Evolutionary conservation across 2,113 vertebrate genomes (phyloP), one percentile per base, ranked within the genome.

Genomic region (Bolborhynchus lineola): DNA sequence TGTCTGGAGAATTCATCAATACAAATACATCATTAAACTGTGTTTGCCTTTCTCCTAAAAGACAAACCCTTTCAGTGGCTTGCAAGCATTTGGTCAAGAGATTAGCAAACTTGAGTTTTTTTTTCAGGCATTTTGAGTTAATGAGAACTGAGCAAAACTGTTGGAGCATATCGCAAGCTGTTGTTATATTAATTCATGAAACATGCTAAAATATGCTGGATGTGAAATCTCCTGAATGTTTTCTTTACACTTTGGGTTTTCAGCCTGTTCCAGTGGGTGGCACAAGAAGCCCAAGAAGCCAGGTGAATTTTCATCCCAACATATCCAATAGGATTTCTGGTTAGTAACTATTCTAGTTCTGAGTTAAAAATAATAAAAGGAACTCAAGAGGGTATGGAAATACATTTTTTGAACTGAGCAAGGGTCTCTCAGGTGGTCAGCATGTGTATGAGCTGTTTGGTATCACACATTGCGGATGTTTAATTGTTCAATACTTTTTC

Each of bases 241-340:
- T 88, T 92, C 12, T 78, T 92, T 87, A 82, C 57, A 72, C 41
- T 68, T 68, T 44, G 21, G 91, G 63, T 91, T 97, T 95, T 96
- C 89, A 92, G 47, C 44, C 52, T 47, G 24, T 87, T 97, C 95
- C 91, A 90, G 94, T 82, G 94, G 93, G 94, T 97, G 95, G 94
- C 96, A 95, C 74, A 94, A 95, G 81, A 87, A 93, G 75, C 95
- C 78, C 74, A 82, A 93, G 91, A 95, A 95, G 39, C 0, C 65
- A 88, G 79, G 59, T 89, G 33, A 72, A 2, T 71, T 91, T 89
- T 85, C 35, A 64, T 79, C n/a, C 65, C 33, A 68, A 42, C 16
- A 11, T 39, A 68, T 74, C 46, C 35, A 53, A 65, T 17, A 49
- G 37, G 37, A 59, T 81, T 95, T 80, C 57, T 75, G 44, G 37